Evolutionary conservation across 2,797 vertebrate genomes (phyloP), one percentile per base, ranked within the genome.

Genomic region (Alosa sapidissima): DNA sequence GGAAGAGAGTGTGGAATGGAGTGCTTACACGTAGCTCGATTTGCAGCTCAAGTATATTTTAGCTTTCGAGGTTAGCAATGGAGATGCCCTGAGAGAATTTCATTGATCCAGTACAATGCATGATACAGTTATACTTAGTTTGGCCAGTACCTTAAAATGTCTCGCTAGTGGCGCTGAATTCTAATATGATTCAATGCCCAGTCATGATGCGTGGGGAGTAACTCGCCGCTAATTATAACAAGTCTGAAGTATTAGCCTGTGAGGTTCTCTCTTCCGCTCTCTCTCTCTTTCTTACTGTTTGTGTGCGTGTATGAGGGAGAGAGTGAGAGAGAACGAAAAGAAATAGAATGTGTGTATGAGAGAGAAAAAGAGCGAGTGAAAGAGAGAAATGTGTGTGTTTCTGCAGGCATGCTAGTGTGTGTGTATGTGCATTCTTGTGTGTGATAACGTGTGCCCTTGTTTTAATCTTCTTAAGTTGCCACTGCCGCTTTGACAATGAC

Each of bases 401-500:
- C 1, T 54, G 52, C 6, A 16, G 1, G 52, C 14, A 8, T 65
- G 62, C 21, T 2, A 28, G 62, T 65, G n/a, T 33, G 65, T 72
- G 68, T 75, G 28, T 75, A 68, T 16, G 68, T 41, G 68, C 68
- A 16, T 75, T 36, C 33, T 36, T 75, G 14, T 45, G 28, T 41
- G 36, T 75, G 36, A 45, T 75, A 45, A 41, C 13, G 33, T 5
- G 2, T 45, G 68, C 41, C 33, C 68, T 75, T 45, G 36, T 75
- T 75, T 72, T 75, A 75, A 75, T 75, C 68, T 75, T 75, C 68
- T 75, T 75, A 75, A 75, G 68, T 75, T 36, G 28, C 33, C 14
- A 75, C 68, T 75, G 36, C 68, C 14, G 68, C 68, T 75, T 75
- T 41, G 68, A 75, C 68, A 75, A 45, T 75, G 68, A 45, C 68